Evolutionary conservation across 2,888 invertebrate genomes (phyloP).

Genomic region (Agonopterix subpropinquella): DNA sequence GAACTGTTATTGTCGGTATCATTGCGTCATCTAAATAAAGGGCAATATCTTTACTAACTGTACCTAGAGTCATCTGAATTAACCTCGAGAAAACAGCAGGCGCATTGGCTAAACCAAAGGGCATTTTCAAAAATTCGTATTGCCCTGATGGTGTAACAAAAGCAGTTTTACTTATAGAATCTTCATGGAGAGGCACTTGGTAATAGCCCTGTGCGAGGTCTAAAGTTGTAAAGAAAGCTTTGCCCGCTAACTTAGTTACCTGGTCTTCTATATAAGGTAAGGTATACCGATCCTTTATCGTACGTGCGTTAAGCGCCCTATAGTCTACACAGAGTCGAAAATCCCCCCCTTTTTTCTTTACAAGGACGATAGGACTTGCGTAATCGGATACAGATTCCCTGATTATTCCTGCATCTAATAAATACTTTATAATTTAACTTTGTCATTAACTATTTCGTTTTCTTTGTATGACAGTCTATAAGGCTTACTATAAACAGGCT

Average conservation of each 20-base stretch:
- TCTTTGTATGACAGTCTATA: conserved; percentile 4
- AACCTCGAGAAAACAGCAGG: conserved; percentile 1
- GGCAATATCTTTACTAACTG: not conserved
- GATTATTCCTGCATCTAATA: conserved; percentile 1
- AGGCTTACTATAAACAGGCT: conserved; percentile 1
- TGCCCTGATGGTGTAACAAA: conserved; percentile 2
- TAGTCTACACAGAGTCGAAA: conserved; percentile 5
- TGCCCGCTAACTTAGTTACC: not conserved
- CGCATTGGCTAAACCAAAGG: conserved; percentile 1
- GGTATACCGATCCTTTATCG: conserved; percentile 5
- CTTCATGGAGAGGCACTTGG: not conserved
- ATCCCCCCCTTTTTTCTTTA: conserved; percentile 4
- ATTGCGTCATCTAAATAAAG: conserved; percentile 2
- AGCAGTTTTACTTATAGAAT: not conserved
- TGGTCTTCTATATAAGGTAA: conserved; percentile 5
- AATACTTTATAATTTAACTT: conserved; percentile 1
- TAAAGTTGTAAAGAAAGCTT: not conserved
- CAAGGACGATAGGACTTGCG: conserved; percentile 3
- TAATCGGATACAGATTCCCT: not conserved
- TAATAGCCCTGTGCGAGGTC: not conserved
- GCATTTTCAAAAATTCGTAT: conserved; percentile 1
- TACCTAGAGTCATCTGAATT: not conserved
- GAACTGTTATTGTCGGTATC: not conserved
- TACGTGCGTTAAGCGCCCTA: not conserved
- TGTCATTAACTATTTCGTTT: not conserved